These are phyloP conservation scores for Patella pellucida DNA, from an alignment of 2,888 invertebrate species.

Conservation along the genomic window DNA sequence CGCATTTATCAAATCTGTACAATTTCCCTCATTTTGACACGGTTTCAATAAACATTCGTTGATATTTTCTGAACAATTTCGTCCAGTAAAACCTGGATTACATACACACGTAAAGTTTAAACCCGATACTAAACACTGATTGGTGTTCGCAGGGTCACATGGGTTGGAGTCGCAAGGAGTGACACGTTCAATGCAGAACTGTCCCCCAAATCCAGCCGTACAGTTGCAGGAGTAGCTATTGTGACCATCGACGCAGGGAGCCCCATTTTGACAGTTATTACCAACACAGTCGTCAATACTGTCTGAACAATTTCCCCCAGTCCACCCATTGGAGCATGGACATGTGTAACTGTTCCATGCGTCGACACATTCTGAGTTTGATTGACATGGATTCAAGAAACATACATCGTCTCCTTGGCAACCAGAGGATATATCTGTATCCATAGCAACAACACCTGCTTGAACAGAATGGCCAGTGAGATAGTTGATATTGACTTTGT, in stretches of 20 bases:
- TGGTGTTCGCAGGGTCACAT: constrained; percentile 46
- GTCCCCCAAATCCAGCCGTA: constrained; percentile 45
- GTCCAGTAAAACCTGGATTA: constrained; percentile 55
- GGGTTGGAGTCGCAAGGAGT: constrained; percentile 50
- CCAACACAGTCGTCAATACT: constrained; percentile 55
- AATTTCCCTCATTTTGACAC: constrained; percentile 47
- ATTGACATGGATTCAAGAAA: constrained; percentile 50
- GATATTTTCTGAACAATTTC: constrained; percentile 44
- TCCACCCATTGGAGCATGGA: constrained; percentile 61
- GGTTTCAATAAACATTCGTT: constrained; percentile 50
- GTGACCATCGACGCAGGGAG: constrained; percentile 53
- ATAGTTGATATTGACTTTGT: constrained; percentile 41
- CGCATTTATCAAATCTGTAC: constrained; percentile 43
- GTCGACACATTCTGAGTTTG: constrained; percentile 55
- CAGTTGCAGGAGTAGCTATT: constrained; percentile 50
- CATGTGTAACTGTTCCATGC: constrained; percentile 59
- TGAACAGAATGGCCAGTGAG: constrained; percentile 23
- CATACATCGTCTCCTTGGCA: constrained; percentile 60
- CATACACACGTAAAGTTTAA: constrained; percentile 56
- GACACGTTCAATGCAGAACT: constrained; percentile 47
- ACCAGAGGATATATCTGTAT: constrained; percentile 39
- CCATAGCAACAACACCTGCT: constrained; percentile 34
- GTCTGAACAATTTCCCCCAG: constrained; percentile 50
- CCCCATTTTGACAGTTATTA: constrained; percentile 46
- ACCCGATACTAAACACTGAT: constrained; percentile 42